Conservation (phyloP, 2,113 vertebrate species). For the human (Homo sapiens) region DNA sequence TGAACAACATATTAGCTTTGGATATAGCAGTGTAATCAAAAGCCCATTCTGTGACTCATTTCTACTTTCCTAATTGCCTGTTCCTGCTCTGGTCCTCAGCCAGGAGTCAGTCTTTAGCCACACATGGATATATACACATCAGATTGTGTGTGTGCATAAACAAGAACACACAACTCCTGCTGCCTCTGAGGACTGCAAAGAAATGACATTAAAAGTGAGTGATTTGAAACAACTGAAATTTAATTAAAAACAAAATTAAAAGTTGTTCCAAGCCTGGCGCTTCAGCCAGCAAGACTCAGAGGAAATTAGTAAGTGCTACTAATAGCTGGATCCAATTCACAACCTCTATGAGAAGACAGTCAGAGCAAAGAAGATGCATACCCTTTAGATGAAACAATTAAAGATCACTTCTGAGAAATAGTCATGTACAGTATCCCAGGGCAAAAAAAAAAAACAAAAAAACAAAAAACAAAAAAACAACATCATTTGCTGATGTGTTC, state of each 20-base stretch:
- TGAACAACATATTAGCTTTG: constrained; percentile 39
- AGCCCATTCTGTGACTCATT: constrained; percentile 56
- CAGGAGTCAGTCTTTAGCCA: constrained; percentile 55
- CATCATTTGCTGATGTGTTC: constrained; percentile 13
- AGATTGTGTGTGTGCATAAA: not conserved
- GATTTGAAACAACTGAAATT: constrained; percentile 82
- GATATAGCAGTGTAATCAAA: constrained; percentile 46
- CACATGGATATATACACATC: not conserved
- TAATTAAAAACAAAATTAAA: constrained; percentile 86
- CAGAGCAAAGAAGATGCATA: constrained; percentile 65
- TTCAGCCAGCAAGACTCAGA: constrained; percentile 74
- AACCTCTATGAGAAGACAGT: constrained; percentile 47
- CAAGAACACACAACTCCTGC: constrained; percentile 29
- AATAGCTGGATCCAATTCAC: constrained; percentile 82
- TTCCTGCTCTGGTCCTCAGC: constrained; percentile 48
- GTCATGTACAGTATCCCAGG: not conserved
- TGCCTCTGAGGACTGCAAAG: constrained; percentile 71
- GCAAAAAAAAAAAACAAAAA: not conserved
- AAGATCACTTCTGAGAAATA: constrained; percentile 76
- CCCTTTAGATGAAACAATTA: constrained; percentile 82
- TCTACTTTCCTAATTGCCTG: constrained; percentile 56
- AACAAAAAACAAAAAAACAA: too few relatives aligned
- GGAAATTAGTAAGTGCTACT: constrained; percentile 82
- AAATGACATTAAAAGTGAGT: constrained; percentile 82
- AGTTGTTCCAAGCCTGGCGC: constrained; percentile 73